Evolutionary conservation across 2,888 invertebrate genomes (phyloP), one percentile per base, ranked within the genome.

Genomic region (Osmoderma eremita): DNA sequence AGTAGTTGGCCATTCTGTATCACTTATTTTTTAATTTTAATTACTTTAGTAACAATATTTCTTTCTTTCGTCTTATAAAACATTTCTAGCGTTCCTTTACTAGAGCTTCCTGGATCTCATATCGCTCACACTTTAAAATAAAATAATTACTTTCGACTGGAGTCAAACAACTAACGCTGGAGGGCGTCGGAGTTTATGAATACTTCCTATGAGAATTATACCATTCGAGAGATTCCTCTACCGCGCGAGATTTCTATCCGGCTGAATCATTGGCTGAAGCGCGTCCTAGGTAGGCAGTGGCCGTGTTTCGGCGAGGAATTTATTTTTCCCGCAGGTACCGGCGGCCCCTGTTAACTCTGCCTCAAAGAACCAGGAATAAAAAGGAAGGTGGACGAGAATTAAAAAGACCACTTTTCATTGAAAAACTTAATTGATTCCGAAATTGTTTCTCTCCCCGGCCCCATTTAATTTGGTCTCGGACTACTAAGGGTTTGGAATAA

Each of bases 351-450:
- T 6, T 22, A 50, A 50, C 22, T 30, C 30, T n/a, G 30, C 10
- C 3, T 22, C 1, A 30, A 50, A 50, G 30, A 50, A n/a, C n/a
- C 22, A 24, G 24, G 24, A 30, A 20, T n/a, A 50, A 50, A 6
- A 50, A 6, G 15, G 24, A n/a, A 24, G 18, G 24, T 6, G 13
- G n/a, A n/a, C n/a, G n/a, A 13, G 50, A 50, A 24, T 50, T 50
- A 50, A 50, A 50, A 24, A 24, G 50, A 50, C 13, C 24, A 50
- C 50, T 50, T 50, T 50, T 30, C 50, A 24, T 50, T 50, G 50
- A 50, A 50, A 24, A 50, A 50, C 30, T n/a, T 50, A 50, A 50
- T 50, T 50, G 50, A 50, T 50, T 50, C 12, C 22, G 50, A 50
- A 50, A 50, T 50, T 50, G 50, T 50, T 50, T 50, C 30, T n/a